Base-by-base conservation (phyloP, 2,113 vertebrate species). In the Callorhinus ursinus region DNA sequence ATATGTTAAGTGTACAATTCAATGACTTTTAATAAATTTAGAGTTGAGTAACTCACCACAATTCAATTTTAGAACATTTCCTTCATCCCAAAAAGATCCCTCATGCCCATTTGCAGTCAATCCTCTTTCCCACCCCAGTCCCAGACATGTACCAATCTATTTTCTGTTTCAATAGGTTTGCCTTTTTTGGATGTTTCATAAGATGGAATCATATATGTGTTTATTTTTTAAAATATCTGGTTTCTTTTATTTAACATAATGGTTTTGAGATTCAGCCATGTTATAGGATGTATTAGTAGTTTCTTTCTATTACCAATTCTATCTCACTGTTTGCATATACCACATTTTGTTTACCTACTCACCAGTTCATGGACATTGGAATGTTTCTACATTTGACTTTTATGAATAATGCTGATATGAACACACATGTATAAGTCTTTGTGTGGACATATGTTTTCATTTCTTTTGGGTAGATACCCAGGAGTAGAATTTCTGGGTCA, bases 51-150 rank as follows among this genome's bases (percentile, higher is more conserved):
- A 24, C 26, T 84, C 36, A 88, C 33, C 19, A 74, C 13, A 53
- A 36, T 77, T 14, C 79, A 76, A 67, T 87, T 97, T 92, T 92
- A 95, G 79, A 93, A 74, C 65, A 85, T 93, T 88, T 96, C 36
- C 22, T 63, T 61, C 33, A 93, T 26, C 21, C 49, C 5, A 61
- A 36, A 57, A 83, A 96, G 39, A 90, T 79, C 57, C 19, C 19
- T 79, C 33, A 72, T 15, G 19, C 19, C 53, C 46, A 65, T 88
- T 61, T 96, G 36, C 19, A 63, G 26, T 80, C n/a, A 69, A 22
- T 81, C 59, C 53, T 83, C 36, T 57, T 80, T 93, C 65, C 14
- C 8, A 91, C 6, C 5, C 15, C 14, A 63, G 74, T 11, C 33
- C 26, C 39, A 91, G 39, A 90, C 31, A 83, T 65, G 9, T 42